Base-by-base conservation (phyloP, 2,797 vertebrate species). In the Lacerta agilis region DNA sequence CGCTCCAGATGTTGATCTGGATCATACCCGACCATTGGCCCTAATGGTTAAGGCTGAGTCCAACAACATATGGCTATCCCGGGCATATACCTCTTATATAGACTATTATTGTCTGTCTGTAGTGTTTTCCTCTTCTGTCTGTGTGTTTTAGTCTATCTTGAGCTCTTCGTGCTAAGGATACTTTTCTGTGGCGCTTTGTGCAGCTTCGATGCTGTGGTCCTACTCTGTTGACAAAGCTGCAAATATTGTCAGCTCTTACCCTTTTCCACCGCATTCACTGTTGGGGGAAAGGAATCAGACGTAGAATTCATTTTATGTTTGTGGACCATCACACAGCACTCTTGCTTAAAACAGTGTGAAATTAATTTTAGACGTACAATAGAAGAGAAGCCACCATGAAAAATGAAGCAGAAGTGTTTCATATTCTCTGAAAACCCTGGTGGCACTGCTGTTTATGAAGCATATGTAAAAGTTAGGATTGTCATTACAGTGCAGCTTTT, bases 361-460 rank as follows among this genome's bases (percentile, higher is more conserved):
- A 88, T 88, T 90, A 89, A 86, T 91, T 86, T 81, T 93, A 91
- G 87, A 38, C n/a, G 86, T 49, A 71, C 58, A 49, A 41, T 27
- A 45, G 20, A 58, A 73, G 87, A 88, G 33, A 84, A 66, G 27
- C 25, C 71, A 33, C 86, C 29, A 76, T 87, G 86, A 92, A 85
- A 83, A 29, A 88, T 73, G 38, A 72, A 83, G 83, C 86, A 43
- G 73, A 64, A 81, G 72, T 81, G 17, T 75, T 77, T 93, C 18
- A 8, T 76, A 76, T 81, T 76, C 43, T 86, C 79, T 36, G 61
- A 78, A 83, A 78, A 67, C 33, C 36, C 20, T 69, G 33, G 69
- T 81, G 58, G 87, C 93, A 92, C 85, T 78, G 3, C 87, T 83
- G 17, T 83, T 90, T 88, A 7, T 36, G 6, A 79, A 43, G 55